Evolutionary conservation across 2,888 invertebrate genomes (phyloP), one percentile per base, ranked within the genome.

Genomic region (Eristalis pertinax): DNA sequence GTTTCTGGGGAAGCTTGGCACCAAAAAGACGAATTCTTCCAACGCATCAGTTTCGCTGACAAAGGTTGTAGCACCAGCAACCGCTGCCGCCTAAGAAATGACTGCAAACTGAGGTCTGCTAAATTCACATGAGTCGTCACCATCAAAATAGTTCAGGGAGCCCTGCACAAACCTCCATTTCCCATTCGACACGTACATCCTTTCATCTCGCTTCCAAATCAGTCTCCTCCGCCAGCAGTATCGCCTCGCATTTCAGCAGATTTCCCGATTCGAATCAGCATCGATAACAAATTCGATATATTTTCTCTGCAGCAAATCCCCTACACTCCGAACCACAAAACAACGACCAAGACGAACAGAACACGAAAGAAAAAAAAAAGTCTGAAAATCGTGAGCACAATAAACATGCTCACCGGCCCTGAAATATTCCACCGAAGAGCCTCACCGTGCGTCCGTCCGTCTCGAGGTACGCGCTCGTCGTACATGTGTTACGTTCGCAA

Each of bases 341-440:
- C 29, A 62, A 68, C 35, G 74, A 56, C 67, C 43, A 32, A 64
- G 50, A 60, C 22, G 32, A 32, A 32, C 32, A 32, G 32, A 32
- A 32, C 32, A 32, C 2, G 1, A 32, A 32, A 32, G 1, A 32
- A 1, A n/a, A 43, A 60, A 43, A 43, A 69, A 60, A 63, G 60
- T 60, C 62, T 58, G 29, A 68, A 77, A 79, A 78, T 75, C 83
- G 86, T 83, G 86, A 86, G 56, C 63, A 63, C 78, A 75, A 83
- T 86, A 83, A 86, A 79, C 70, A 86, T 79, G 74, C 70, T 67
- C 58, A 35, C 41, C 26, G 70, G 65, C 86, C 86, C 60, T 74
- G 83, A 70, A 62, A 26, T 72, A 58, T 67, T 70, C 24, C 70
- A 56, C 43, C 32, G 82, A 78, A 78, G 73, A 74, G 32, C 56